phyloP scores from a whole-genome alignment of 2,888 invertebrate species.

The Drosophila aldrichi region DNA sequence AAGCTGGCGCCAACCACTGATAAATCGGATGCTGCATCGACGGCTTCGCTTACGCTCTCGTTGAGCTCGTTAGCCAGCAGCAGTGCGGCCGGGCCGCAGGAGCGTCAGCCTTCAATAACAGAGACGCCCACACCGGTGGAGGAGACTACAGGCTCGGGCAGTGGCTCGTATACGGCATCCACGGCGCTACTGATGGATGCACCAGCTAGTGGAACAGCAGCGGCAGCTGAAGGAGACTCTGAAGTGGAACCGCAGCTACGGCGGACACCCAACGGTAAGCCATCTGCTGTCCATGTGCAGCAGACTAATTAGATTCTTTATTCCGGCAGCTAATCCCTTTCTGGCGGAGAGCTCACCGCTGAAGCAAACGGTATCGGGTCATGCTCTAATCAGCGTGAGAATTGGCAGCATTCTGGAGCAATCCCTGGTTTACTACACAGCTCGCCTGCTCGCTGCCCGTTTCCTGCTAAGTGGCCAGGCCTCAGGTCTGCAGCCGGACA shows the following conservation, averaged over 20 bases:
- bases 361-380: constrained; percentile 60
- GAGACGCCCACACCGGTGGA: constrained; percentile 71
- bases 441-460: constrained; percentile 82
- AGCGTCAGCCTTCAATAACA: constrained; percentile 60
- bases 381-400: constrained; percentile 70
- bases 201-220: constrained; percentile 1
- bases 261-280: constrained; percentile 71
- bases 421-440: constrained; percentile 83
- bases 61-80: constrained; percentile 83
- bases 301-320: constrained; percentile 59
- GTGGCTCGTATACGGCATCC: constrained; percentile 79
- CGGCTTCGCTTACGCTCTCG: constrained; percentile 80
- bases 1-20: constrained; percentile 56
- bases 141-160: constrained; percentile 69
- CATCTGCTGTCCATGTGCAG: constrained; percentile 11
- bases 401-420: constrained; percentile 85
- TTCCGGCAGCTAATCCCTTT: constrained; percentile 77
- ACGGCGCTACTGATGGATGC: constrained; percentile 80
- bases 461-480: constrained; percentile 84
- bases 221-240: constrained; percentile 33
- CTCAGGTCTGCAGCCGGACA: constrained; percentile 89
- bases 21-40: constrained; percentile 72
- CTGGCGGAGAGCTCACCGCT: constrained; percentile 69
- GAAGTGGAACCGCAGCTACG: constrained; percentile 52
- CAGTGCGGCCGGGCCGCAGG: constrained; percentile 65